Conservation (phyloP, 1,140 invertebrate species). For the Drosophila grimshawi region DNA sequence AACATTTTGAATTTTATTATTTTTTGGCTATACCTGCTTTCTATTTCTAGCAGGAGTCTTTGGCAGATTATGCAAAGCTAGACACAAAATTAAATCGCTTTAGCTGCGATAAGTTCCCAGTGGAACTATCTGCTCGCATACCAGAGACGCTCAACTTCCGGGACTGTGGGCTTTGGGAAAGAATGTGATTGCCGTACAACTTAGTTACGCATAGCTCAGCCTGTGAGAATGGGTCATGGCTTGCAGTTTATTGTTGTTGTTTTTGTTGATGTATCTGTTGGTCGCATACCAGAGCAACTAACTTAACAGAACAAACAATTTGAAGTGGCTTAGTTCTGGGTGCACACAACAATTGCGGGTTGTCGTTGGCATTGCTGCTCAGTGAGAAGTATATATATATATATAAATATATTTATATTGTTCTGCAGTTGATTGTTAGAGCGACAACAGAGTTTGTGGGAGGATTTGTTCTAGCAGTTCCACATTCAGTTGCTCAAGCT, state of each 20-base stretch:
- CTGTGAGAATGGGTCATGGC: slow-evolving; percentile 75
- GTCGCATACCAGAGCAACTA: slow-evolving; percentile 40
- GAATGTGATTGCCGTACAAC: slow-evolving; percentile 65
- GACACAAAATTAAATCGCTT: slow-evolving; percentile 65
- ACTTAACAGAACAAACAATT: slow-evolving; percentile 6
- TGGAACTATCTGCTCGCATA: slow-evolving; percentile 51
- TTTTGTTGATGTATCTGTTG: slow-evolving; percentile 20
- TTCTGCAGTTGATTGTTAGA: slow-evolving; percentile 13
- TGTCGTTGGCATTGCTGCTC: slow-evolving; percentile 6
- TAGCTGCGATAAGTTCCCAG: slow-evolving; percentile 44
- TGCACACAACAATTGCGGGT: slow-evolving; percentile 7
- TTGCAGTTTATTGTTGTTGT: slow-evolving; percentile 41
- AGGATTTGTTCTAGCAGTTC: not conserved
- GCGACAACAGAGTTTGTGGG: slow-evolving; percentile 11
- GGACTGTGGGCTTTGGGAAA: slow-evolving; percentile 65
- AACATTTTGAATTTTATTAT: slow-evolving; percentile 19
- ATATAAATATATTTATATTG: not conserved
- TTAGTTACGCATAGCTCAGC: slow-evolving; percentile 58
- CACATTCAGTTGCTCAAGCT: too few relatives aligned
- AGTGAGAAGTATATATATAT: not conserved
- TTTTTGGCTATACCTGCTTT: slow-evolving; percentile 47
- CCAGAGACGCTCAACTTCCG: slow-evolving; percentile 66
- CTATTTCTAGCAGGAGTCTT: slow-evolving; percentile 62
- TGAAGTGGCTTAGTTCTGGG: slow-evolving; percentile 52
- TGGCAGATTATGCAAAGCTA: slow-evolving; percentile 43